Conservation (phyloP, 2,113 vertebrate species). For the Bubalus kerabau region DNA sequence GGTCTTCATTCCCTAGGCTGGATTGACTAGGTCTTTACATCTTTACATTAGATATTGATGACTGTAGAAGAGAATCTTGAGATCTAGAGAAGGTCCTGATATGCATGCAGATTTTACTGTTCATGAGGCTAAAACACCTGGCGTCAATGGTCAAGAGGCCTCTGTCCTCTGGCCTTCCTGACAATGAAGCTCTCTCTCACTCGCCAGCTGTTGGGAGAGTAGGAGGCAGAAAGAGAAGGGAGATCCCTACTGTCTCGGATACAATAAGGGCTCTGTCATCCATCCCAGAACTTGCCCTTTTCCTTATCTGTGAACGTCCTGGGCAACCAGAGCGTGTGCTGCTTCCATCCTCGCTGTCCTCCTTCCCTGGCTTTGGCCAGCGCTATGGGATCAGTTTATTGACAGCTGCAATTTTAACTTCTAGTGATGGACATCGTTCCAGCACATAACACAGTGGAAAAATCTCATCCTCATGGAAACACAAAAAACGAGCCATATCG, state of each 20-base stretch:
- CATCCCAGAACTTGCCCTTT: no score
- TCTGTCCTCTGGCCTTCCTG: neutral
- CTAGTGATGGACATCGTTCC: neutral
- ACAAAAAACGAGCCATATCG: neutral
- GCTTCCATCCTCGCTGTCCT: neutral
- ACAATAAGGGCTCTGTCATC: neutral
- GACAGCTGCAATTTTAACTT: neutral
- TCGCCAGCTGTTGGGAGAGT: neutral
- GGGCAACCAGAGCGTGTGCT: accelerated
- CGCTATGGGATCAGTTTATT: accelerated
- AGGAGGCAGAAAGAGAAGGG: neutral
- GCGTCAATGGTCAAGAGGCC: neutral
- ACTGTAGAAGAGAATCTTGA: neutral
- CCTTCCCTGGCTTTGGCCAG: neutral
- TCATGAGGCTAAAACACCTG: neutral
- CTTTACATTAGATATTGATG: neutral
- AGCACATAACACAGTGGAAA: neutral
- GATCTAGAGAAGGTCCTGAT: neutral
- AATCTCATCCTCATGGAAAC: neutral
- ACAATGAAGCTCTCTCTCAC: neutral
- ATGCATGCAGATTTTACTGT: neutral
- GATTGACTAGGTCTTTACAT: neutral
- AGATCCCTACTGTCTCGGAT: neutral
- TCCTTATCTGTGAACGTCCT: neutral
- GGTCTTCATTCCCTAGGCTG: neutral